phyloP scores from a whole-genome alignment of 1,140 invertebrate genomes.

The Tenebrio molitor region DNA sequence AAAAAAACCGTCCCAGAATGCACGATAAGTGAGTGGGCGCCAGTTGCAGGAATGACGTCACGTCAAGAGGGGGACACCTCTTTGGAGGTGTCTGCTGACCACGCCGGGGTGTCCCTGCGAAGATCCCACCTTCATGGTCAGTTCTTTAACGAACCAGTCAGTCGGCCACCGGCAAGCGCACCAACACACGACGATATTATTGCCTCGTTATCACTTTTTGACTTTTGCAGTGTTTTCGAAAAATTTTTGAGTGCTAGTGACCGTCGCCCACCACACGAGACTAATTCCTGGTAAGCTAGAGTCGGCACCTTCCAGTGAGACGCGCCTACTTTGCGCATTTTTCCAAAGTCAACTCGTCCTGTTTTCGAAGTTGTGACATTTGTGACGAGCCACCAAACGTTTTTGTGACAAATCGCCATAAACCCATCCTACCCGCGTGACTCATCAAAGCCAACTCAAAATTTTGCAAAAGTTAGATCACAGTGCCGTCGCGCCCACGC shows the following conservation, averaged over 20 bases:
- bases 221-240: background rate
- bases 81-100: conserved; percentile 32
- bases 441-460: conserved; percentile 23
- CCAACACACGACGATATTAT: conserved; percentile 41
- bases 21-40: conserved; percentile 28
- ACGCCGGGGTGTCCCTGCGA: conserved; percentile 27
- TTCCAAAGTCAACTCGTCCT: too few species aligned
- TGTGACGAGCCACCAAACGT: too few species aligned
- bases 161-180: conserved; percentile 56
- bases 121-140: conserved; percentile 52
- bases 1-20: conserved; percentile 16
- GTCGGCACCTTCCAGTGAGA: too few species aligned
- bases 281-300: too few species aligned
- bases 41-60: conserved; percentile 32
- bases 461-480: conserved; percentile 8
- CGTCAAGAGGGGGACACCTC: conserved; percentile 19
- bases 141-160: conserved; percentile 47
- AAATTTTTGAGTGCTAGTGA: conserved; percentile 1
- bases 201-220: conserved; percentile 30
- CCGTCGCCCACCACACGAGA: background rate
- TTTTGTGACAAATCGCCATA: conserved; percentile 3
- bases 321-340: too few species aligned
- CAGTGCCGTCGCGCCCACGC: background rate
- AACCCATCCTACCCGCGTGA: conserved; percentile 4
- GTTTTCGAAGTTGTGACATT: too few species aligned